A percentile compares a stretch with the other conserved stretches of the same genome.
These are phyloP conservation scores for Semnornis frantzii DNA, from an alignment of 2,113 vertebrate species.

Conservation along the genomic window DNA sequence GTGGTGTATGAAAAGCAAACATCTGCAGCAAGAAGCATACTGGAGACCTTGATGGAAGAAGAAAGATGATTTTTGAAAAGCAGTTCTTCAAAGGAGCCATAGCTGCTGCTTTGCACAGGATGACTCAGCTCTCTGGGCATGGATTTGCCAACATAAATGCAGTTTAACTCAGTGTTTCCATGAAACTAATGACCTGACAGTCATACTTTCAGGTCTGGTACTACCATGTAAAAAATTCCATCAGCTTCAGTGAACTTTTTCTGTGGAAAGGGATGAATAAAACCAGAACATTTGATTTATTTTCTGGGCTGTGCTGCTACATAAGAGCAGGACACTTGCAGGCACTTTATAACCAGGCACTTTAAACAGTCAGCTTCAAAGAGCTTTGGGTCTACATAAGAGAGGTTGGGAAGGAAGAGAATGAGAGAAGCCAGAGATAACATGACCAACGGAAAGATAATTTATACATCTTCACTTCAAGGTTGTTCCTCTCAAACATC, in stretches of 20 bases:
- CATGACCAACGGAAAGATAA: background rate
- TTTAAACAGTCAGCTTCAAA: background rate
- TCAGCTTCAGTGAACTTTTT: background rate
- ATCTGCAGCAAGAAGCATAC: background rate
- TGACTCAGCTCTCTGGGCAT: background rate
- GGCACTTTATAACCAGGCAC: background rate
- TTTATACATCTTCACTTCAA: background rate
- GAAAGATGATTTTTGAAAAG: background rate
- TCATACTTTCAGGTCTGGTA: background rate
- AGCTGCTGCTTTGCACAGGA: background rate
- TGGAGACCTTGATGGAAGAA: background rate
- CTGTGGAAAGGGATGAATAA: background rate
- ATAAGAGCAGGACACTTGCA: background rate
- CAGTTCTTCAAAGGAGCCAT: background rate
- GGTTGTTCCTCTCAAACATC: background rate
- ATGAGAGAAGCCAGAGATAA: background rate
- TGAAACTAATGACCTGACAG: background rate
- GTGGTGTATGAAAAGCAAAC: background rate
- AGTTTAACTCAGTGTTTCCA: constrained; percentile 16
- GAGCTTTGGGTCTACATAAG: accelerated
- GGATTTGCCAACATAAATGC: constrained; percentile 6
- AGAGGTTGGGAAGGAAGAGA: background rate
- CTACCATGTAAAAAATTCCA: background rate
- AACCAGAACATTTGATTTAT: background rate
- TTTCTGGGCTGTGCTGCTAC: background rate